These are phyloP conservation scores for Cariama cristata DNA, from an alignment of 2,113 vertebrate genomes.

Conservation along the genomic window DNA sequence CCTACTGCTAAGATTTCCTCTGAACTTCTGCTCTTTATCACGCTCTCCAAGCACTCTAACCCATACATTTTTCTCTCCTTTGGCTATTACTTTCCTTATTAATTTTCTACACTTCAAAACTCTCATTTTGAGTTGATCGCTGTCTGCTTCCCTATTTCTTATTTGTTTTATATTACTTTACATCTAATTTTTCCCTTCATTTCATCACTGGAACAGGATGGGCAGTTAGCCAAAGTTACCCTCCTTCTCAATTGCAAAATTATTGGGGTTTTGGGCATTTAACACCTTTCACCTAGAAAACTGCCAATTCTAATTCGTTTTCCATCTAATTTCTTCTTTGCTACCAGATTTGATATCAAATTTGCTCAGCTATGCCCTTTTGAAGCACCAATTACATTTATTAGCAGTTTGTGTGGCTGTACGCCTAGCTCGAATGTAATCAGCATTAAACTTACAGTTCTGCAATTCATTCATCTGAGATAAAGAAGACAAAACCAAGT, in stretches of 20 bases:
- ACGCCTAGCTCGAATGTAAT: background rate
- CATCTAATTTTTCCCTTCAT: background rate
- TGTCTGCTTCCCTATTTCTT: background rate
- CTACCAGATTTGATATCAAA: background rate
- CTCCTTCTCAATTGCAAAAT: background rate
- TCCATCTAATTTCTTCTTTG: background rate
- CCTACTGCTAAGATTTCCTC: background rate
- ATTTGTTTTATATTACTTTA: background rate
- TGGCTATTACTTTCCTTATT: background rate
- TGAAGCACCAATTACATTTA: background rate
- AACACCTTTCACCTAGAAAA: conserved; percentile 18
- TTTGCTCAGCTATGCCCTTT: background rate
- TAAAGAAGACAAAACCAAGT: background rate
- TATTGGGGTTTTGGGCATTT: background rate
- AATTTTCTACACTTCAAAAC: background rate
- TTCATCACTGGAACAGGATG: background rate
- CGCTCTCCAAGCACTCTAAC: background rate
- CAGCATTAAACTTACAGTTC: background rate
- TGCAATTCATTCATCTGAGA: background rate
- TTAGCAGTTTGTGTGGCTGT: background rate
- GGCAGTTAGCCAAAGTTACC: background rate
- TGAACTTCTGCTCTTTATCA: background rate
- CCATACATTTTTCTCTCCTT: background rate
- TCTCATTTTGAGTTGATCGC: background rate
- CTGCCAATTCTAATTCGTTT: conserved; percentile 19